Percentiles rank a stretch among this genome's conserved stretches.
These are phyloP conservation scores for Caenorhabditis sp. DNA, from an alignment of 2,888 invertebrate genomes.

Conservation along the genomic window DNA sequence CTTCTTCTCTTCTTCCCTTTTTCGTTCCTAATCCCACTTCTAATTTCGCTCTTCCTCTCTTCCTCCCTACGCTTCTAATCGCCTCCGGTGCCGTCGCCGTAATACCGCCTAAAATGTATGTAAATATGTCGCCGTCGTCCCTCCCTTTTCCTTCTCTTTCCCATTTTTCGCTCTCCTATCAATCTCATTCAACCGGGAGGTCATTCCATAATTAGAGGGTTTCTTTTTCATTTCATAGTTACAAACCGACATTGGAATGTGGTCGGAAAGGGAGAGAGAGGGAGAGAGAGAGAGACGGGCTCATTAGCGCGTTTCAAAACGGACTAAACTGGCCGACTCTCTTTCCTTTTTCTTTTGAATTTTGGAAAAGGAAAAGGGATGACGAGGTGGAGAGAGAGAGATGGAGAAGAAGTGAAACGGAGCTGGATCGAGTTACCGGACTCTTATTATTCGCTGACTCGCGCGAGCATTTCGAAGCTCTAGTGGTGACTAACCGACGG, in stretches of 20 bases:
- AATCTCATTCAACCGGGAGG: slow-evolving; percentile 18
- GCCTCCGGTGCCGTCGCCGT: slow-evolving; percentile 25
- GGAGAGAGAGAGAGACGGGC: slow-evolving; percentile 3
- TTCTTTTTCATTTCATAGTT: slow-evolving; percentile 16
- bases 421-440: slow-evolving; percentile 49
- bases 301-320: slow-evolving; percentile 55
- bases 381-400: slow-evolving; percentile 14
- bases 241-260: slow-evolving; percentile 11
- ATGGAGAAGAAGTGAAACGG: slow-evolving; percentile 9
- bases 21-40: slow-evolving; percentile 35
- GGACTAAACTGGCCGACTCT: slow-evolving; percentile 12
- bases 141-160: slow-evolving; percentile 5
- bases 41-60: slow-evolving; percentile 34
- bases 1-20: neutral
- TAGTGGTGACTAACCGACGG: slow-evolving; percentile 15
- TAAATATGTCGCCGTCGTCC: slow-evolving; percentile 26
- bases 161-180: slow-evolving; percentile 28
- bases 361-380: slow-evolving; percentile 31
- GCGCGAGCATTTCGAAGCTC: slow-evolving; percentile 13
- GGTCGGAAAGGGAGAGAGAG: neutral
- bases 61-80: slow-evolving; percentile 25
- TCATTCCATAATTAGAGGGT: slow-evolving; percentile 48
- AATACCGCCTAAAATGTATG: slow-evolving; percentile 36
- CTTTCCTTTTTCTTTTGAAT: slow-evolving; percentile 30
- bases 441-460: slow-evolving; percentile 11